phyloP scores from a whole-genome alignment of 2,888 invertebrate species.

The Campoplex nolae region DNA sequence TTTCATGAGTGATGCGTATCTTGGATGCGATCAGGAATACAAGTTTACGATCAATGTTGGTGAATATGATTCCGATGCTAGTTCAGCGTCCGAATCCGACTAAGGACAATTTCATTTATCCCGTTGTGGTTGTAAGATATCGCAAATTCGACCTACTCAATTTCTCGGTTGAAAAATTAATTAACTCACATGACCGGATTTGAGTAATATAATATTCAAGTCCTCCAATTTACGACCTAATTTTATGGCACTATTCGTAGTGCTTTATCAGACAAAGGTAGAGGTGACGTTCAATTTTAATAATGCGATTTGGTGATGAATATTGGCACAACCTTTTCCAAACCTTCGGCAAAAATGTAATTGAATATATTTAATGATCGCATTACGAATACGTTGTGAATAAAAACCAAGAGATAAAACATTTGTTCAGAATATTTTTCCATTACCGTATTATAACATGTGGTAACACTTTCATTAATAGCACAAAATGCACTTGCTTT shows the following conservation, averaged over 20 bases:
- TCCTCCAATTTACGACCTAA: background rate
- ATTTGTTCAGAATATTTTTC: background rate
- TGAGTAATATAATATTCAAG: background rate
- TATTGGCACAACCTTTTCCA: background rate
- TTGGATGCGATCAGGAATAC: constrained; percentile 99
- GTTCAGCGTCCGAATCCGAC: constrained; percentile 86
- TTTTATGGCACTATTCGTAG: background rate
- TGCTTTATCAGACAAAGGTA: background rate
- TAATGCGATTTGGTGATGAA: background rate
- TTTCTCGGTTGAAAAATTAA: background rate
- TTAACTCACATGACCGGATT: background rate
- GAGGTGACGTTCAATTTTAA: background rate
- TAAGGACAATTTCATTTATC: constrained; percentile 77
- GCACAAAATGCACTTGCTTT: background rate
- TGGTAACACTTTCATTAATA: background rate
- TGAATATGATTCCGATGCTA: constrained; percentile 89
- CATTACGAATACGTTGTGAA: background rate
- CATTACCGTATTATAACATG: background rate
- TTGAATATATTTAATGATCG: background rate
- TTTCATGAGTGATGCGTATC: constrained; percentile 99
- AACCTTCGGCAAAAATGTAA: background rate
- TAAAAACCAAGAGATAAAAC: background rate
- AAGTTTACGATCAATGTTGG: constrained; percentile 94
- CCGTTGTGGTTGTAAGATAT: background rate
- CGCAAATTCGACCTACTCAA: background rate